A percentile compares a stretch with the other conserved stretches of the same genome.
Evolutionary conservation across 2,888 invertebrate species (phyloP).

Genomic region (Belgica antarctica): DNA sequence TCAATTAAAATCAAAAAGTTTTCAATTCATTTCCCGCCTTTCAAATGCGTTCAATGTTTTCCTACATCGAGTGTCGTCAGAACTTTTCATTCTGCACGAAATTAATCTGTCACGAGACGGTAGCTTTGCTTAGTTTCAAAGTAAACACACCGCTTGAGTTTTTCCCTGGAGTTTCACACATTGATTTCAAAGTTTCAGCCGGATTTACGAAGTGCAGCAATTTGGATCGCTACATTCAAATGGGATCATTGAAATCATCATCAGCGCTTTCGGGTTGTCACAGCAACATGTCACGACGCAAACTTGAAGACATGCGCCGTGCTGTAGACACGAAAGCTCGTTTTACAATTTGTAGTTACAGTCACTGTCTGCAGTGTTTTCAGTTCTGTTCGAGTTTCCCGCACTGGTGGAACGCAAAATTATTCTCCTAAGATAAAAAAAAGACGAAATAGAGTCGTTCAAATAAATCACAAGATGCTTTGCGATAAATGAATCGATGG

Average conservation of each 20-base stretch:
- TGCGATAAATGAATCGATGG: too few relatives aligned
- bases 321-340: neutral
- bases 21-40: too few relatives aligned
- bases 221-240: neutral
- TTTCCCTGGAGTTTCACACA: neutral
- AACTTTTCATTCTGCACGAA: neutral
- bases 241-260: neutral
- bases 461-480: too few relatives aligned
- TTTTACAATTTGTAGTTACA: neutral
- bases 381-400: neutral
- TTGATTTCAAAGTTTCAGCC: too few relatives aligned
- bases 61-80: too few relatives aligned
- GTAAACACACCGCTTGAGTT: neutral
- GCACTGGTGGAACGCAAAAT: neutral
- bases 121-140: neutral
- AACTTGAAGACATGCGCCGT: conserved; percentile 9
- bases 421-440: too few relatives aligned
- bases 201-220: too few relatives aligned
- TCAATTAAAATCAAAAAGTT: too few relatives aligned
- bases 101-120: neutral
- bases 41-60: too few relatives aligned
- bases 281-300: neutral
- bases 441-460: too few relatives aligned
- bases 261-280: neutral
- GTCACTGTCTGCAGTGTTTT: neutral